These are phyloP conservation scores for Pipa parva DNA, from an alignment of 2,113 vertebrate species.

Conservation along the genomic window DNA sequence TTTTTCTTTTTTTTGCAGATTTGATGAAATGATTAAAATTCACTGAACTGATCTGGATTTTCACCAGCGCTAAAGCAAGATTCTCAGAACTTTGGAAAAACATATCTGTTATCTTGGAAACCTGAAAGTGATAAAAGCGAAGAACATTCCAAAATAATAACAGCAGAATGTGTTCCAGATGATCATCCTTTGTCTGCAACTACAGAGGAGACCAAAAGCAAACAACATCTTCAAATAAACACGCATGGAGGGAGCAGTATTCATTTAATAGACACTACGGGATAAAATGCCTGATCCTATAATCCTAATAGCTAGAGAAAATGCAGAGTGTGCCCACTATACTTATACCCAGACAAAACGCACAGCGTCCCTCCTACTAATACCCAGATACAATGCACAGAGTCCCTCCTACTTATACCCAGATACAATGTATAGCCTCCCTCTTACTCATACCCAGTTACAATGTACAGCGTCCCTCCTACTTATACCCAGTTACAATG, in stretches of 20 bases:
- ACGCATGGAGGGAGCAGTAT: not conserved
- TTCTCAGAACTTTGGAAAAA: conserved; percentile 8
- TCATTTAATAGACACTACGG: not conserved
- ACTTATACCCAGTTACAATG: too few relatives aligned
- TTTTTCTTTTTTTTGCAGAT: not conserved
- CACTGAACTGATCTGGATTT: not conserved
- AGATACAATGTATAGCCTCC: too few relatives aligned
- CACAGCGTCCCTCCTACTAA: too few relatives aligned
- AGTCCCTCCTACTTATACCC: too few relatives aligned
- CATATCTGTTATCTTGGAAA: conserved; percentile 32
- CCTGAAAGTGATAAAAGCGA: conserved; percentile 10
- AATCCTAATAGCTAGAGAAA: too few relatives aligned
- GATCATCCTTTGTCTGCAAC: not conserved
- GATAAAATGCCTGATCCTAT: too few relatives aligned
- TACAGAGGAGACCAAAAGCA: not conserved
- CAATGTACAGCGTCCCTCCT: too few relatives aligned
- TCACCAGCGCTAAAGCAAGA: not conserved
- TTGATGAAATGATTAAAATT: not conserved
- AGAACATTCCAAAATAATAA: conserved; percentile 10
- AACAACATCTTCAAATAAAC: not conserved
- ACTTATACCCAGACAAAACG: too few relatives aligned
- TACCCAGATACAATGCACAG: too few relatives aligned
- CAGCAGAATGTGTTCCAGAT: conserved; percentile 12
- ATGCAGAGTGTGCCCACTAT: too few relatives aligned
- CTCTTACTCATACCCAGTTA: too few relatives aligned